Conservation (phyloP, 92 coral and sea anemone genomes). For the Siderastrea siderea region DNA sequence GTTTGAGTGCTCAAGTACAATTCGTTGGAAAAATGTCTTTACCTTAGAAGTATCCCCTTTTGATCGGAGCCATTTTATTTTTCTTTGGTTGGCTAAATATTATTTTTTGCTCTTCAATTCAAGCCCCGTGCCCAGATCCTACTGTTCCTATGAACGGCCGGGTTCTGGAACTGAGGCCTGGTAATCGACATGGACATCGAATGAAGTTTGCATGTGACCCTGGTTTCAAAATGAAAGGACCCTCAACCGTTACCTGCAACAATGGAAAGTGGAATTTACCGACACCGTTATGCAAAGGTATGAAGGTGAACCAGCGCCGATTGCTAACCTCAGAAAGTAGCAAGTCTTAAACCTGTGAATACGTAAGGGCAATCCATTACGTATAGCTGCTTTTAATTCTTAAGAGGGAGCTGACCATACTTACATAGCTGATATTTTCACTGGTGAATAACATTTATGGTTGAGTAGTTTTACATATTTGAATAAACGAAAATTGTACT, state of each 20-base stretch:
- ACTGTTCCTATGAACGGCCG: conserved; percentile 26
- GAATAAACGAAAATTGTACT: no score
- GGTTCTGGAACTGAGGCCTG: neutral
- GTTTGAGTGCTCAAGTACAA: neutral
- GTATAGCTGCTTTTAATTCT: no score
- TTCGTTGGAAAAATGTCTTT: no score
- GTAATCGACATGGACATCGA: conserved; percentile 15
- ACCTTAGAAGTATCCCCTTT: no score
- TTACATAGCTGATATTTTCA: no score
- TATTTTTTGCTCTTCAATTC: neutral
- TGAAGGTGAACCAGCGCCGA: neutral
- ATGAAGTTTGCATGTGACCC: conserved; percentile 30
- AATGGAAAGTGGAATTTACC: conserved; percentile 63
- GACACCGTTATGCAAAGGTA: conserved; percentile 57
- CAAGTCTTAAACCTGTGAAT: no score
- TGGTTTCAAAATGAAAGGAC: conserved; percentile 21
- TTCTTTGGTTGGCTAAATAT: no score
- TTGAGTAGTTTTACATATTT: no score
- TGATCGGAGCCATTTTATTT: neutral
- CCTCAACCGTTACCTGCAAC: neutral
- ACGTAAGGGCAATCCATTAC: no score
- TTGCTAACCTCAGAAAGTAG: no score
- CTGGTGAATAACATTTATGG: no score
- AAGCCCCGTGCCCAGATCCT: conserved; percentile 25
- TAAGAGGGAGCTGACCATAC: no score